Evolutionary conservation across 2,888 invertebrate genomes (phyloP).

Genomic region (Noctuana brunneofusca): DNA sequence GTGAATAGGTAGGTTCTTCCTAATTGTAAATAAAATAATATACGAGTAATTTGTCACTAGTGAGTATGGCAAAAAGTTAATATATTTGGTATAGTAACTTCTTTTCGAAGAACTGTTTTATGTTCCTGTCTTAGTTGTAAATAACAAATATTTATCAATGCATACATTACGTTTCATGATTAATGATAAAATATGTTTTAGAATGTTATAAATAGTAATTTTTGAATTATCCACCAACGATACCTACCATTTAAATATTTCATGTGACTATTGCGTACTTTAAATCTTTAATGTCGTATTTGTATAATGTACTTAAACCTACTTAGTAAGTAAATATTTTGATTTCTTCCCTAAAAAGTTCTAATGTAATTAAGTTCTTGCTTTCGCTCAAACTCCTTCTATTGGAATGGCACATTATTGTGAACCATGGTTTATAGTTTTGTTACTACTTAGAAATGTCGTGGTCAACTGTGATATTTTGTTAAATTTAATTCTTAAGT

Average conservation of each 20-base stretch:
- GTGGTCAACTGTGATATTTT: slow-evolving; percentile 83
- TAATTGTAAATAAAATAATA: slow-evolving; percentile 71
- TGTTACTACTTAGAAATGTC: slow-evolving; percentile 72
- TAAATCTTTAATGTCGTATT: slow-evolving; percentile 72
- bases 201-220: slow-evolving; percentile 52
- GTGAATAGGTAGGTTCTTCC: slow-evolving; percentile 71
- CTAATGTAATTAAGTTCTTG: slow-evolving; percentile 38
- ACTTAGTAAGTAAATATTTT: slow-evolving; percentile 60
- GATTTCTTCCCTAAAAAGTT: slow-evolving; percentile 49
- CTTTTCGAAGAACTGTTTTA: slow-evolving; percentile 77
- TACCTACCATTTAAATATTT: slow-evolving; percentile 68
- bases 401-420: slow-evolving; percentile 48
- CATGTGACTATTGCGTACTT: slow-evolving; percentile 69
- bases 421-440: slow-evolving; percentile 47
- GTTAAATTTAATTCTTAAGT: slow-evolving; percentile 80
- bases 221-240: slow-evolving; percentile 50
- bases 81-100: slow-evolving; percentile 70
- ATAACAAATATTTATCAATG: slow-evolving; percentile 68
- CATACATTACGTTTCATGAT: slow-evolving; percentile 35
- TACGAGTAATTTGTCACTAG: slow-evolving; percentile 64
- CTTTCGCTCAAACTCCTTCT: slow-evolving; percentile 41
- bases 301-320: slow-evolving; percentile 79
- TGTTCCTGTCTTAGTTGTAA: slow-evolving; percentile 81
- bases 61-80: slow-evolving; percentile 72
- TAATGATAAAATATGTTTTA: slow-evolving; percentile 37